Evolutionary conservation across 1,140 invertebrate genomes (phyloP), one percentile per base, ranked within the genome.

Genomic region (Aphelenchoides fujianensis): DNA sequence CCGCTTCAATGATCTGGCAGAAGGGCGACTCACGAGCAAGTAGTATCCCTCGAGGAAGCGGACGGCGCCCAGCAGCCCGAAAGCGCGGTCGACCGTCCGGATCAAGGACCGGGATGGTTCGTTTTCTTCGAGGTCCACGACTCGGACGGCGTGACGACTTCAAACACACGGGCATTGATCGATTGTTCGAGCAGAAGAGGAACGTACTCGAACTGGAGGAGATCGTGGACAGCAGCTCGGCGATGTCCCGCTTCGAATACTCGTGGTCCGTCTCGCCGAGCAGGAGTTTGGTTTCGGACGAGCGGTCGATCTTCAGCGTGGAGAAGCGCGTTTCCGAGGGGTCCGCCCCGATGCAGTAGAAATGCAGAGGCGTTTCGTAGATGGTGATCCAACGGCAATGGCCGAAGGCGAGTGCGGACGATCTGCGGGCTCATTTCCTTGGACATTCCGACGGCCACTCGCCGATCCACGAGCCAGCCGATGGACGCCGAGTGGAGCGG

Each of bases 11-110:
- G n/a, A n/a, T n/a, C n/a, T n/a, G n/a, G n/a, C n/a, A n/a, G n/a
- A n/a, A n/a, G n/a, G 19, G 34, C 55, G 48, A 78, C 68, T 48
- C 9, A 84, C 80, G 37, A 84, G 61, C 0, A 83, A 41, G 71
- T 83, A 84, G 59, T 79, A 83, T 31, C 82, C 82, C 53, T 81
- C 80, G 3, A 84, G 41, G 67, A 83, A 83, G 48, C 79, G 41
- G 32, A 83, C 80, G 12, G 75, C 81, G 27, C 82, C 82, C 37
- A 83, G 72, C 31, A 83, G 68, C 30, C 82, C 82, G 55, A 61
- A 84, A n/a, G 82, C 82, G 28, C 74, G 73, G 55, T 70, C 80
- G 1, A 84, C 70, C 53, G 80, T 74, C 70, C 84, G 78, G 34
- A 84, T 27, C 2, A 83, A n/a, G n/a, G 66, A 16, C 79, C 79